Base-by-base conservation (phyloP, 2,797 vertebrate genomes). In the Tiaroga cobitis region DNA sequence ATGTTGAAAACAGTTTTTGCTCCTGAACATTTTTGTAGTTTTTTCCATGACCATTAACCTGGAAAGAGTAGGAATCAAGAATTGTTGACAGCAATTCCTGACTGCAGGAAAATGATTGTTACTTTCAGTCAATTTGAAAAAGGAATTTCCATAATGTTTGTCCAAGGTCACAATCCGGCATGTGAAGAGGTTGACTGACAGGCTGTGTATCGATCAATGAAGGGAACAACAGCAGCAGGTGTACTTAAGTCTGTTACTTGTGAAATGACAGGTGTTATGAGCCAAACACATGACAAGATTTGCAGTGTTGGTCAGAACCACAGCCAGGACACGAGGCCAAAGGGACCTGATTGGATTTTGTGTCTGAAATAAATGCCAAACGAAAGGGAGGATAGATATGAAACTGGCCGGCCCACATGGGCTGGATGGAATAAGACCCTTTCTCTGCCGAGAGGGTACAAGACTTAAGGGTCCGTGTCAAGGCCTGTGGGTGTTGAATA, bases 311-410 rank as follows among this genome's bases (percentile, higher is more conserved):
- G 85, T 81, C 80, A 68, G 82, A 88, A 88, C 81, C 83, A 68
- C 39, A 85, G 80, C 80, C 84, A 86, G 85, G 78, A 82, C 83
- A 80, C n/a, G 72, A 83, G 82, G 88, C 87, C 87, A 89, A 84
- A 74, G 80, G 82, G 84, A 69, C 54, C 63, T 76, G 80, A 89
- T 87, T 89, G 85, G 86, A 89, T 88, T 90, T 73, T 70, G 49
- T 67, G 74, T 85, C 85, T 77, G 77, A 82, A 90, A 88, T 68
- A 89, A 89, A 88, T 80, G 74, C 7, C 65, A 81, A 72, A 83
- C 26, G 37, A 88, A 87, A 70, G 34, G 82, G 69, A 87, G 24
- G n/a, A 59, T 39, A 76, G 78, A 88, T 80, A 78, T 70, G 70
- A 84, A 86, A 85, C 63, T 15, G 49, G 49, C 46, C 46, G 46